Percentiles rank a stretch among this genome's conserved stretches.
Evolutionary conservation across 2,888 invertebrate species (phyloP).

Genomic region (Pandemis corylana): DNA sequence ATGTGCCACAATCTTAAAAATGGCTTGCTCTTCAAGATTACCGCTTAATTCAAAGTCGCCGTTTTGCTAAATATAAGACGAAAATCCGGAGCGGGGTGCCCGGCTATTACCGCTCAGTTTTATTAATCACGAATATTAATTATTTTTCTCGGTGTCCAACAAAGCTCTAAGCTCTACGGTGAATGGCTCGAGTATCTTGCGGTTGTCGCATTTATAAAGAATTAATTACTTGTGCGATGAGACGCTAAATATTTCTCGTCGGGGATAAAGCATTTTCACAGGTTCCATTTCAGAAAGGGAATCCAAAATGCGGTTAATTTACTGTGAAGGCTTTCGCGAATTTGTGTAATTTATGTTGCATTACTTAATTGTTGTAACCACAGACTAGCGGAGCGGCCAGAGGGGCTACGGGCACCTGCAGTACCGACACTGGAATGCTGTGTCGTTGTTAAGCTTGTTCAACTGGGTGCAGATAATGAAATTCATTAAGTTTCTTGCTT

Average conservation of each 20-base stretch:
- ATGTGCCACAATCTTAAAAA: neutral
- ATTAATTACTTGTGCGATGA: conserved; percentile 51
- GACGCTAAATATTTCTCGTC: conserved; percentile 42
- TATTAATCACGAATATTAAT: conserved; percentile 11
- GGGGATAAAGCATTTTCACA: conserved; percentile 40
- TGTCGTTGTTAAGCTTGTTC: neutral
- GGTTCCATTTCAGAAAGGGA: conserved; percentile 38
- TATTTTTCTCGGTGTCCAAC: conserved; percentile 9
- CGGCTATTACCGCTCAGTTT: neutral
- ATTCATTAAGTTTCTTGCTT: no score
- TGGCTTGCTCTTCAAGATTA: neutral
- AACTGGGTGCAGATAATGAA: no score
- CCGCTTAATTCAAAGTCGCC: neutral
- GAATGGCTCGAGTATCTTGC: conserved; percentile 43
- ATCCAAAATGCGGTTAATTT: conserved; percentile 43
- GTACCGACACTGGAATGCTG: neutral
- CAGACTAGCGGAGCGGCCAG: conserved; percentile 8
- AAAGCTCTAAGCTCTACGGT: conserved; percentile 3
- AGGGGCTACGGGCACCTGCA: no score
- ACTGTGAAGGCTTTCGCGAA: conserved; percentile 40
- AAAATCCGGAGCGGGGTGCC: neutral
- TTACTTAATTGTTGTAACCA: conserved; percentile 38
- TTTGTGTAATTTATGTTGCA: conserved; percentile 42
- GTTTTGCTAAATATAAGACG: neutral
- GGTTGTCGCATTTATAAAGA: conserved; percentile 53